These are phyloP conservation scores for Rhea americana DNA, from an alignment of 2,113 vertebrate genomes.

Conservation along the genomic window DNA sequence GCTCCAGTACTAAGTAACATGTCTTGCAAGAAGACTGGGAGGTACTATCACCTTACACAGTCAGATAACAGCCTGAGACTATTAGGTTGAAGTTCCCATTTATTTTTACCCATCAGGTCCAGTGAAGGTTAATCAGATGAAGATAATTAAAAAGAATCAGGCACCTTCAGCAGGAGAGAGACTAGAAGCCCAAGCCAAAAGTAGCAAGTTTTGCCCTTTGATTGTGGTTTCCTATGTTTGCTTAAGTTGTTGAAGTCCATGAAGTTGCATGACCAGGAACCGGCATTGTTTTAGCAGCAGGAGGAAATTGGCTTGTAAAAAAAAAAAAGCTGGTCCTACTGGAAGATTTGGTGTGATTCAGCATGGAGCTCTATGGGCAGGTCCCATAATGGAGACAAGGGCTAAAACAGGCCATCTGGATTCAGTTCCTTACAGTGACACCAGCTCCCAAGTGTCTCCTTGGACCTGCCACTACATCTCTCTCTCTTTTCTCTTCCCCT, in stretches of 20 bases:
- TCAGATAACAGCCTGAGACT: neutral
- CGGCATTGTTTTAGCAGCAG: neutral
- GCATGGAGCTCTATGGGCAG: neutral
- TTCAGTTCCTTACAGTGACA: neutral
- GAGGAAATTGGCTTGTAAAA: slow-evolving; percentile 6
- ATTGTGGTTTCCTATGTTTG: slow-evolving; percentile 52
- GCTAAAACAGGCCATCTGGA: neutral
- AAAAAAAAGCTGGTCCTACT: neutral
- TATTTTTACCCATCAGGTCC: neutral
- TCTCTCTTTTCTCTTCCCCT: neutral
- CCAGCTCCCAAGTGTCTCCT: neutral
- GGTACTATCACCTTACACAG: neutral
- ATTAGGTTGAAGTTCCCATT: neutral
- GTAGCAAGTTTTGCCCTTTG: slow-evolving; percentile 24
- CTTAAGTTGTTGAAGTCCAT: slow-evolving; percentile 1
- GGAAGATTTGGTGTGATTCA: neutral
- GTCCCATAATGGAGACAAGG: neutral
- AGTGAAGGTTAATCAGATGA: slow-evolving; percentile 2
- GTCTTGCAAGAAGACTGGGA: neutral
- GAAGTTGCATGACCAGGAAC: neutral
- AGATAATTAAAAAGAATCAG: slow-evolving; percentile 22
- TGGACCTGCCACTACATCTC: neutral
- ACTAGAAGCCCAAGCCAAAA: slow-evolving; percentile 30
- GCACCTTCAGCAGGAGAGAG: slow-evolving; percentile 31
- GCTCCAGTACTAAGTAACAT: neutral